A percentile compares a stretch with the other conserved stretches of the same genome.
Conservation (phyloP, 2,113 vertebrate genomes). For the Hypomesus transpacificus region DNA sequence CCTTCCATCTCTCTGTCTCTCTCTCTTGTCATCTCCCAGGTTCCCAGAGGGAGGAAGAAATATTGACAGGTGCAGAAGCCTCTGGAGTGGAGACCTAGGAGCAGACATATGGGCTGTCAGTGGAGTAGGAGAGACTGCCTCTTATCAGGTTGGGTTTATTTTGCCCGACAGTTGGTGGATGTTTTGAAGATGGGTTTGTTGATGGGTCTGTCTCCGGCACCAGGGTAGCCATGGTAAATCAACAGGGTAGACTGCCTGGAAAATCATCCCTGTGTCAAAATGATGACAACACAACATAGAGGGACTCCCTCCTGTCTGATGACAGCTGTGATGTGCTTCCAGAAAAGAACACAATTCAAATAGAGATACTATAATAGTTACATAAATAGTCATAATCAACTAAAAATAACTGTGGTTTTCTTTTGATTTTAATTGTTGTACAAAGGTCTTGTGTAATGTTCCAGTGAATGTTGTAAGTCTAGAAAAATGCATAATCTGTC, state of each 20-base stretch:
- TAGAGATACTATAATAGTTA: too few species aligned
- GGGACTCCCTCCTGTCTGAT: not conserved
- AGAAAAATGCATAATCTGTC: too few species aligned
- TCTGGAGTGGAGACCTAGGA: slow-evolving; percentile 50
- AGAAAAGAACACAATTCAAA: too few species aligned
- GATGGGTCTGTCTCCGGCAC: slow-evolving; percentile 18
- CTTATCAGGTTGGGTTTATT: slow-evolving; percentile 40
- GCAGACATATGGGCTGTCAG: slow-evolving; percentile 60
- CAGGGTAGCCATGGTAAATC: slow-evolving; percentile 5
- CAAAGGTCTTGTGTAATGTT: too few species aligned
- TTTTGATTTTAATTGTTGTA: too few species aligned
- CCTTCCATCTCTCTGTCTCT: not conserved
- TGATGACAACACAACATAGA: slow-evolving; percentile 14
- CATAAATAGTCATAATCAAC: too few species aligned
- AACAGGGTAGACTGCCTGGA: slow-evolving; percentile 9
- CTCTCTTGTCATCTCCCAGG: too few species aligned
- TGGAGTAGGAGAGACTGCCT: slow-evolving; percentile 28
- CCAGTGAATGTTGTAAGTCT: too few species aligned
- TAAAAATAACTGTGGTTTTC: too few species aligned
- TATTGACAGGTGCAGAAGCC: slow-evolving; percentile 70
- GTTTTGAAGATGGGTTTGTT: slow-evolving; percentile 10
- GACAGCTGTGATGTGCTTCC: too few species aligned
- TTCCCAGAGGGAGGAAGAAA: slow-evolving; percentile 58
- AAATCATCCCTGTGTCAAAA: slow-evolving; percentile 24
- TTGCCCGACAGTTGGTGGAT: slow-evolving; percentile 30